Evolutionary conservation across 2,113 vertebrate genomes (phyloP).

Genomic region (Spermophilus dauricus): DNA sequence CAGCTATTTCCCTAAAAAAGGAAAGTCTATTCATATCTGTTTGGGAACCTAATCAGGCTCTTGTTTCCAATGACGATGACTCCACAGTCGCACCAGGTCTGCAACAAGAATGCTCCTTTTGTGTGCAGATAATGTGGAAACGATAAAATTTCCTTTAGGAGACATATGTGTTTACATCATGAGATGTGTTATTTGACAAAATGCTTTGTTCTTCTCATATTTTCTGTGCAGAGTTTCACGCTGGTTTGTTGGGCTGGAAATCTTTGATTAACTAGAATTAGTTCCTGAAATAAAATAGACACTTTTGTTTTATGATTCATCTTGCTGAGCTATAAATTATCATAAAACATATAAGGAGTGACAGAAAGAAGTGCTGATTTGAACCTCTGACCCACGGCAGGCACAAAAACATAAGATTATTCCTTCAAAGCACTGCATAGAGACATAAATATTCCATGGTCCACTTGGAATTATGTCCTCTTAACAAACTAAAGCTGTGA

Average conservation of each 20-base stretch:
- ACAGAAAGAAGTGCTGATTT: constrained; percentile 90
- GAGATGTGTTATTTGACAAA: constrained; percentile 94
- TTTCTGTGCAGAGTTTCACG: constrained; percentile 89
- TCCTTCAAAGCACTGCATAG: constrained; percentile 88
- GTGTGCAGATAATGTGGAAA: constrained; percentile 92
- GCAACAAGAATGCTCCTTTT: constrained; percentile 96
- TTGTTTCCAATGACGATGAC: constrained; percentile 96
- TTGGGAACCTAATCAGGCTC: constrained; percentile 97
- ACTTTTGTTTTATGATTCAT: constrained; percentile 90
- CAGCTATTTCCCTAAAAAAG: constrained; percentile 89
- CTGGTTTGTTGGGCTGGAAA: constrained; percentile 90
- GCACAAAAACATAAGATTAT: constrained; percentile 89
- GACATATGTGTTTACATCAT: constrained; percentile 96
- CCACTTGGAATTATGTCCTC: constrained; percentile 83
- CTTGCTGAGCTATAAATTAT: constrained; percentile 90
- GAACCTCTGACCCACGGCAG: constrained; percentile 89
- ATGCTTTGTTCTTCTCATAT: constrained; percentile 93
- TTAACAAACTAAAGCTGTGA: constrained; percentile 87
- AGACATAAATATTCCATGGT: constrained; percentile 89
- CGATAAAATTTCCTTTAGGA: constrained; percentile 96
- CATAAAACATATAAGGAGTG: constrained; percentile 89
- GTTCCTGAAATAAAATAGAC: constrained; percentile 90
- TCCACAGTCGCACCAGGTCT: constrained; percentile 92
- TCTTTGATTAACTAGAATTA: constrained; percentile 91
- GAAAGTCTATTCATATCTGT: constrained; percentile 95